phyloP scores from a whole-genome alignment of 2,888 invertebrate genomes.

The Chaitophorus viminalis region DNA sequence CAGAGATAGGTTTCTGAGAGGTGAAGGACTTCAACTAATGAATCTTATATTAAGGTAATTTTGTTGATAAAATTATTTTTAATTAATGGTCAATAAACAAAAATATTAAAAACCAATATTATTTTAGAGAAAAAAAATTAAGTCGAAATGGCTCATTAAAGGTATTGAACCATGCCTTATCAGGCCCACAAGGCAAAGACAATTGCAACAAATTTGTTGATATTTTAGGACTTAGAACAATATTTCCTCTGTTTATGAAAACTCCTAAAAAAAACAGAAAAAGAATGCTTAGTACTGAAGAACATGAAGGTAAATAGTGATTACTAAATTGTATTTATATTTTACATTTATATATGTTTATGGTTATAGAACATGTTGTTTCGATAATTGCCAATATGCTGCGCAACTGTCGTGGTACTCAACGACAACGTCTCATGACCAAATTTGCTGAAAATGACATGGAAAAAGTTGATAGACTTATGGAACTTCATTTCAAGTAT shows the following conservation, averaged over 20 bases:
- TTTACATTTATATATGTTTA: slow-evolving; percentile 63
- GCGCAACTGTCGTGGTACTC: slow-evolving; percentile 89
- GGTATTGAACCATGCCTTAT: slow-evolving; percentile 97
- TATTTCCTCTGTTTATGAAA: slow-evolving; percentile 99
- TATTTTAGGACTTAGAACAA: slow-evolving; percentile 92
- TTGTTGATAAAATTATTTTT: background rate
- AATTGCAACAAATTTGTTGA: slow-evolving; percentile 99
- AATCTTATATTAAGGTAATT: slow-evolving; percentile 91
- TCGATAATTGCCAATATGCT: slow-evolving; percentile 94
- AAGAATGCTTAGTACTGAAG: slow-evolving; percentile 82
- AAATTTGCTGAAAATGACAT: slow-evolving; percentile 99
- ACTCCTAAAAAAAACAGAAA: slow-evolving; percentile 89
- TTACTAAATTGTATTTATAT: background rate
- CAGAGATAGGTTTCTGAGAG: slow-evolving; percentile 90
- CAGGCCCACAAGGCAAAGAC: slow-evolving; percentile 90
- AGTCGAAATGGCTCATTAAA: slow-evolving; percentile 96
- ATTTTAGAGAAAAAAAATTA: slow-evolving; percentile 88
- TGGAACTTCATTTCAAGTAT: slow-evolving; percentile 97
- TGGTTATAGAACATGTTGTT: slow-evolving; percentile 81
- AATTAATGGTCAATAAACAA: background rate
- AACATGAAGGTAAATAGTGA: slow-evolving; percentile 79
- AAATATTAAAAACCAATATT: background rate
- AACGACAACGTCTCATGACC: slow-evolving; percentile 87
- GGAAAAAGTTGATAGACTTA: slow-evolving; percentile 94
- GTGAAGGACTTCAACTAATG: slow-evolving; percentile 98